A percentile compares a stretch with the other conserved stretches of the same genome.
Conservation (phyloP, 2,888 invertebrate species). For the Aporophyla nigra region DNA sequence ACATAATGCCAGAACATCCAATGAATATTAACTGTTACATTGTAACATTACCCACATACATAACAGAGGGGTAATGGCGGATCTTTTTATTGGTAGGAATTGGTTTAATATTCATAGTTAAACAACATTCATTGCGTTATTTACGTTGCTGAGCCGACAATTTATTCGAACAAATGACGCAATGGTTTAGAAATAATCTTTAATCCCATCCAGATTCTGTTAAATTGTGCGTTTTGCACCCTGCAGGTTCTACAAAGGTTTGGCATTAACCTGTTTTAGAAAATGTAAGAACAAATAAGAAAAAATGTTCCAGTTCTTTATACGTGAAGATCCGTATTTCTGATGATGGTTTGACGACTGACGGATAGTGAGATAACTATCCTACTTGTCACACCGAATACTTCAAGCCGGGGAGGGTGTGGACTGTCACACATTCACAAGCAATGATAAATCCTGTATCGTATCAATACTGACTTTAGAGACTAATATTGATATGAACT, state of each 20-base stretch:
- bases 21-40: slow-evolving; percentile 48
- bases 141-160: no score
- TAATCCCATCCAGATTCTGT: no score
- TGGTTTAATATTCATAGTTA: no score
- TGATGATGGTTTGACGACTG: slow-evolving; percentile 39
- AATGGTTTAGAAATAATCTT: no score
- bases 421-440: slow-evolving; percentile 16
- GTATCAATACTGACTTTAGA: no score
- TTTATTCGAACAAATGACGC: no score
- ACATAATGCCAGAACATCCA: slow-evolving; percentile 49
- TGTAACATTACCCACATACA: slow-evolving; percentile 15
- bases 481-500: no score
- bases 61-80: no score
- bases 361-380: slow-evolving; percentile 26
- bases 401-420: neutral
- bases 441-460: slow-evolving; percentile 10
- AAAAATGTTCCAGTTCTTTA: neutral
- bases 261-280: neutral
- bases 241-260: neutral
- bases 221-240: no score
- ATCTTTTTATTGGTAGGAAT: no score
- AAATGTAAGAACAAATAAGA: slow-evolving; percentile 6
- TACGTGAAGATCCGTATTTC: slow-evolving; percentile 3
- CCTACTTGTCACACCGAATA: slow-evolving; percentile 41
- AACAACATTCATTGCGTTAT: no score